phyloP scores from a whole-genome alignment of 2,113 vertebrate genomes.

The Tachysurus vachellii region DNA sequence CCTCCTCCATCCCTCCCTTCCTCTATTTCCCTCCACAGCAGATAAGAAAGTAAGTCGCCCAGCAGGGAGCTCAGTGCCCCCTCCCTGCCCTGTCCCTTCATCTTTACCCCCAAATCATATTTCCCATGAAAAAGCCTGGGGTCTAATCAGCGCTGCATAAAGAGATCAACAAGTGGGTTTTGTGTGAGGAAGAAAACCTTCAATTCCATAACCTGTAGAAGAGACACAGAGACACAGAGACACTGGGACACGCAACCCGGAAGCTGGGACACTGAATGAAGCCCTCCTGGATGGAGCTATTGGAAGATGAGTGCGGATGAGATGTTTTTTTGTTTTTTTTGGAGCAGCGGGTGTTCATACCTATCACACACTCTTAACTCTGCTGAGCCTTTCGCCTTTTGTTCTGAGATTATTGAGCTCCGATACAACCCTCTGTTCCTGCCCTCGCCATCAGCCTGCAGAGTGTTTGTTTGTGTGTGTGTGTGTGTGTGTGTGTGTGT shows the following conservation, averaged over 20 bases:
- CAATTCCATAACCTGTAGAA: neutral
- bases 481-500: neutral
- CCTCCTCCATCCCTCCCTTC: neutral
- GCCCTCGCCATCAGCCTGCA: constrained; percentile 68
- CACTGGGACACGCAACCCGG: neutral
- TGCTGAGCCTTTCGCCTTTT: constrained; percentile 94
- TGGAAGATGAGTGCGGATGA: constrained; percentile 18
- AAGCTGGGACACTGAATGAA: neutral
- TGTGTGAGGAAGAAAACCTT: constrained; percentile 16
- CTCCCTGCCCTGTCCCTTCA: neutral
- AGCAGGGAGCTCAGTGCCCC: constrained; percentile 77
- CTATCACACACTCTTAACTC: constrained; percentile 45
- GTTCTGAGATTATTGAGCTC: constrained; percentile 96
- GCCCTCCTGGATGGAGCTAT: neutral
- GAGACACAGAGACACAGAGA: too few species aligned
- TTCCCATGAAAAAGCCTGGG: constrained; percentile 2
- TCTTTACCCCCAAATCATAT: constrained; percentile 30
- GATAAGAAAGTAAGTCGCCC: constrained; percentile 75
- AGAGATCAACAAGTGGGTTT: constrained; percentile 40
- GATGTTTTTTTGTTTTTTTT: neutral
- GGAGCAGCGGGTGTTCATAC: constrained; percentile 36
- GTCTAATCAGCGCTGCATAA: constrained; percentile 2
- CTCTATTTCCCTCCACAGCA: constrained; percentile 67
- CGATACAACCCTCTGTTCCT: constrained; percentile 84
- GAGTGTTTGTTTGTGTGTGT: constrained; percentile 36